These are phyloP conservation scores for Nomia melanderi DNA, from an alignment of 1,140 invertebrate species.

Conservation along the genomic window DNA sequence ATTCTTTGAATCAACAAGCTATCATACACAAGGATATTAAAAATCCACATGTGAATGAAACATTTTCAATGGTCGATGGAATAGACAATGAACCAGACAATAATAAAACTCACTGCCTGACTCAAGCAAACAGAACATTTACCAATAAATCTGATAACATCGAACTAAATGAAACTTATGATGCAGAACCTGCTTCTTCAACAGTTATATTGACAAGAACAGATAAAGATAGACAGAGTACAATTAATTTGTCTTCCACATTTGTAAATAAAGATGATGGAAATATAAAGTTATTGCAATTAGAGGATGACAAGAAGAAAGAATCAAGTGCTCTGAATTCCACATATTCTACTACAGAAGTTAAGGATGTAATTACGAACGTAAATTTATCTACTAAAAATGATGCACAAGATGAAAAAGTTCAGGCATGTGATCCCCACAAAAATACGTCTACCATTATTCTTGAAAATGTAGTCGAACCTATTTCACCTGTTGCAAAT, in stretches of 20 bases:
- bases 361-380: neutral
- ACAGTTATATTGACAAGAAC: neutral
- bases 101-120: constrained; percentile 14
- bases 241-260: constrained; percentile 55
- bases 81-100: constrained; percentile 22
- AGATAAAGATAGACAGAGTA: constrained; percentile 17
- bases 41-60: constrained; percentile 7
- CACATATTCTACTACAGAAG: constrained; percentile 2
- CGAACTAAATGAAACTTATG: constrained; percentile 43
- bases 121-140: constrained; percentile 46
- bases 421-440: neutral
- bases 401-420: constrained; percentile 7
- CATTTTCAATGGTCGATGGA: constrained; percentile 9
- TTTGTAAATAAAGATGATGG: constrained; percentile 41
- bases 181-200: neutral
- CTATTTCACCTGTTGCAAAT: neutral
- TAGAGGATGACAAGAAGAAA: neutral
- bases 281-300: constrained; percentile 15
- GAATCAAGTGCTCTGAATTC: constrained; percentile 12
- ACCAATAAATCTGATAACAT: constrained; percentile 33
- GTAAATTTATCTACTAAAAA: neutral
- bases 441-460: neutral
- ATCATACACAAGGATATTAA: neutral
- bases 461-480: neutral
- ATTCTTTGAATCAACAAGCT: neutral